Conservation (phyloP, 2,888 invertebrate genomes). For the Parasteatoda lunata region DNA sequence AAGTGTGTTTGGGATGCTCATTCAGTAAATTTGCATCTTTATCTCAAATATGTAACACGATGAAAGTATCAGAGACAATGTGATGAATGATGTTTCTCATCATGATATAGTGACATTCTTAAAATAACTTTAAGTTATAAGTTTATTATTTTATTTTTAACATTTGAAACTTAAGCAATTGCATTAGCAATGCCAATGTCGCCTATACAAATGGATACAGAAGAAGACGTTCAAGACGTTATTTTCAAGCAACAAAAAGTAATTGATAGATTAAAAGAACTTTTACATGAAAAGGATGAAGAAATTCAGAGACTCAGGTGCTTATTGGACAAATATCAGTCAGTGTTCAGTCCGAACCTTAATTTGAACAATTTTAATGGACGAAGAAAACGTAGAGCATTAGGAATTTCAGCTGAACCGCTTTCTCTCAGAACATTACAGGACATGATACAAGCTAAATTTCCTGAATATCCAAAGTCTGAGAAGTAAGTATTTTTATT, state of each 20-base stretch:
- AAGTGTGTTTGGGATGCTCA: slow-evolving; percentile 8
- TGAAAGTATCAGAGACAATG: neutral
- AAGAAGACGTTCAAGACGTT: slow-evolving; percentile 65
- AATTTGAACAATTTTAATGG: slow-evolving; percentile 74
- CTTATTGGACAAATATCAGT: slow-evolving; percentile 92
- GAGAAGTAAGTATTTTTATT: slow-evolving; percentile 81
- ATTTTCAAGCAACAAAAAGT: slow-evolving; percentile 69
- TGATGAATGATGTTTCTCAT: neutral
- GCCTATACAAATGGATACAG: slow-evolving; percentile 66
- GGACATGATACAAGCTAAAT: slow-evolving; percentile 75
- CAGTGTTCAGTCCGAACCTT: slow-evolving; percentile 80
- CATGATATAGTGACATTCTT: neutral
- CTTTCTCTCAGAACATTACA: slow-evolving; percentile 78
- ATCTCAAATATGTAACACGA: neutral
- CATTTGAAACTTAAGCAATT: neutral
- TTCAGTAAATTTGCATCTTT: neutral
- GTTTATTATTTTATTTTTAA: neutral
- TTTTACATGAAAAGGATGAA: slow-evolving; percentile 84
- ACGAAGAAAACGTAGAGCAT: slow-evolving; percentile 85
- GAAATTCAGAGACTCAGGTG: slow-evolving; percentile 87
- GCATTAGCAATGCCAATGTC: slow-evolving; percentile 65
- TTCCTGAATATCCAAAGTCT: slow-evolving; percentile 82
- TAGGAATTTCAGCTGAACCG: slow-evolving; percentile 96
- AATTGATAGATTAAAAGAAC: slow-evolving; percentile 74
- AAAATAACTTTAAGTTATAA: neutral